phyloP scores from a whole-genome alignment of 2,888 invertebrate genomes.

The Hirudinaria manillensis region DNA sequence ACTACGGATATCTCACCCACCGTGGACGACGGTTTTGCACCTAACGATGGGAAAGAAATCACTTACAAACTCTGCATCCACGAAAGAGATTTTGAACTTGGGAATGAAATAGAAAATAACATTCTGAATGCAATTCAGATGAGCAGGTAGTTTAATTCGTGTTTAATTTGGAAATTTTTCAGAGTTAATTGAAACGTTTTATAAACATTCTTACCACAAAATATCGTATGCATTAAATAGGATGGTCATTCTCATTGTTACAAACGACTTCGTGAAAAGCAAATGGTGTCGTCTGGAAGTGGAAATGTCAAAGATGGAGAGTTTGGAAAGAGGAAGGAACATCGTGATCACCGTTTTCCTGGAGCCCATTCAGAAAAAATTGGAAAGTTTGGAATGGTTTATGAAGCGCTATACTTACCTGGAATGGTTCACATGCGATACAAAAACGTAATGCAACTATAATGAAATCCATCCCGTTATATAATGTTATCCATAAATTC shows the following conservation, averaged over 20 bases:
- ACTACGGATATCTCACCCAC: not conserved
- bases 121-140: slow-evolving; percentile 20
- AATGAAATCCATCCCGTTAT: too few relatives aligned
- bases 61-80: slow-evolving; percentile 18
- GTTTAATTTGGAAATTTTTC: not conserved
- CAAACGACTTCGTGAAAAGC: slow-evolving; percentile 21
- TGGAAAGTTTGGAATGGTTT: slow-evolving; percentile 1
- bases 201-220: not conserved
- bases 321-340: slow-evolving; percentile 24
- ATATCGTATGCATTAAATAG: not conserved
- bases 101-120: slow-evolving; percentile 23
- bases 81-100: slow-evolving; percentile 25
- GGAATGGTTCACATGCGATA: slow-evolving; percentile 10
- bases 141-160: slow-evolving; percentile 12
- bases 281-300: slow-evolving; percentile 27
- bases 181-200: not conserved
- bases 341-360: slow-evolving; percentile 26
- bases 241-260: slow-evolving; percentile 22
- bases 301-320: slow-evolving; percentile 27
- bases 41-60: not conserved
- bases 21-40: not conserved
- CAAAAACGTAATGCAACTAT: not conserved
- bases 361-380: slow-evolving; percentile 1
- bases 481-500: too few relatives aligned
- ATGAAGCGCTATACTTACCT: slow-evolving; percentile 12